Conservation (phyloP, 1,140 invertebrate species). For the Daktulosphaira vitifoliae region DNA sequence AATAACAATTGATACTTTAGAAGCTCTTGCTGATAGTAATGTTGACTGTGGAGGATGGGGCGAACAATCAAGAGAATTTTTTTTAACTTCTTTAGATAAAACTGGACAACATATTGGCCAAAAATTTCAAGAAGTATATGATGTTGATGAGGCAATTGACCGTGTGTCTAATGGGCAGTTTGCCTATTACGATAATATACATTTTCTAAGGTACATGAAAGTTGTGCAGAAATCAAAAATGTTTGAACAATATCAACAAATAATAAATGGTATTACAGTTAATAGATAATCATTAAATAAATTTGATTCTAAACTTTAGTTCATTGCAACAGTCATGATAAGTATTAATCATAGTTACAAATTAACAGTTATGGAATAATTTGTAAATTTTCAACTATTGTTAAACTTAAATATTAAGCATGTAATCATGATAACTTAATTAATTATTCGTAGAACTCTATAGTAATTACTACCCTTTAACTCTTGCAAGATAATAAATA, state of each 20-base stretch:
- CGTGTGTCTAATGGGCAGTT: conserved; percentile 58
- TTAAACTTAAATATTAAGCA: too few relatives aligned
- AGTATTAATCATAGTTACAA: too few relatives aligned
- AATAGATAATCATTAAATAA: too few relatives aligned
- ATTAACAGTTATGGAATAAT: too few relatives aligned
- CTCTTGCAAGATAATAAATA: too few relatives aligned
- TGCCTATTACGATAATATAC: conserved; percentile 71
- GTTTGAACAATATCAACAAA: neutral
- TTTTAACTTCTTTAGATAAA: conserved; percentile 51
- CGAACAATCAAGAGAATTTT: conserved; percentile 57
- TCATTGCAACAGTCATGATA: too few relatives aligned
- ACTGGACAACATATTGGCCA: conserved; percentile 54
- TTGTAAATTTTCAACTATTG: too few relatives aligned
- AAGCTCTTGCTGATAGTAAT: conserved; percentile 54
- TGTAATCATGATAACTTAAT: too few relatives aligned
- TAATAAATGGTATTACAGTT: conserved; percentile 6
- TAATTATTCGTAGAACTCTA: too few relatives aligned
- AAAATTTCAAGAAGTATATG: conserved; percentile 51
- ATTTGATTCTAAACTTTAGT: too few relatives aligned
- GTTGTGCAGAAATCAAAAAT: conserved; percentile 41
- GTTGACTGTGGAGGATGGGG: conserved; percentile 56
- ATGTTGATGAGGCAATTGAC: conserved; percentile 40
- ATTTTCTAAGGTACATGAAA: conserved; percentile 56
- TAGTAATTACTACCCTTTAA: too few relatives aligned
- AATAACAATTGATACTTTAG: conserved; percentile 64